Base-by-base conservation (phyloP, 2,797 vertebrate species). In the Allobates femoralis region DNA sequence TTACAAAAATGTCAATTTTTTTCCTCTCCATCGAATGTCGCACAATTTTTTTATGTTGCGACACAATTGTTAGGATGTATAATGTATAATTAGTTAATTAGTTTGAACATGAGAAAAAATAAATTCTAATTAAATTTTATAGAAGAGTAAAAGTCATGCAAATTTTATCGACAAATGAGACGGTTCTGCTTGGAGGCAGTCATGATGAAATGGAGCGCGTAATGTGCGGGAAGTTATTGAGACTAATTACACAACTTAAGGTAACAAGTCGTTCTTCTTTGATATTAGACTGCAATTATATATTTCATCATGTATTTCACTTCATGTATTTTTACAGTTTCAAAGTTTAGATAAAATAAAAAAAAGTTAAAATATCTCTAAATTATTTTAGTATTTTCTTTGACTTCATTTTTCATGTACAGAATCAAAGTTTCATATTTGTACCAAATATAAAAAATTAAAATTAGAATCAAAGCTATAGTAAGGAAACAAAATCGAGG, bases 71-170 rank as follows among this genome's bases (percentile, higher is more conserved):
- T 74, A 75, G 37, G 10, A 62, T 66, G 55, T 75, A 56, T 83
- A 83, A 75, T 66, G 55, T 75, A 56, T 83, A 83, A 75, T 75
- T 75, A 69, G 81, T 46, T 75, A 58, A 83, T 83, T 62, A 60
- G 51, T 83, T 18, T 62, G 16, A 83, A 75, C 71, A 83, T 19
- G 34, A 37, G 26, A n/a, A 58, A 83, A 74, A 83, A 83, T 83
- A 83, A 73, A 62, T 83, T 62, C 67, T 83, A 83, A 83, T 83
- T 75, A 74, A 23, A 46, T 60, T 50, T 74, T 56, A 62, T 62
- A 60, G 23, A 21, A n/a, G 69, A 75, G 37, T 82, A 41, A 56
- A 21, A 82, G 23, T 51, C 28, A 51, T 18, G 21, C 79, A 28
- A 67, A 81, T 82, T 56, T 82, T 75, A 83, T 56, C 18, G 51